Evolutionary conservation across 2,113 vertebrate genomes (phyloP).

Genomic region (Centrocercus urophasianus): DNA sequence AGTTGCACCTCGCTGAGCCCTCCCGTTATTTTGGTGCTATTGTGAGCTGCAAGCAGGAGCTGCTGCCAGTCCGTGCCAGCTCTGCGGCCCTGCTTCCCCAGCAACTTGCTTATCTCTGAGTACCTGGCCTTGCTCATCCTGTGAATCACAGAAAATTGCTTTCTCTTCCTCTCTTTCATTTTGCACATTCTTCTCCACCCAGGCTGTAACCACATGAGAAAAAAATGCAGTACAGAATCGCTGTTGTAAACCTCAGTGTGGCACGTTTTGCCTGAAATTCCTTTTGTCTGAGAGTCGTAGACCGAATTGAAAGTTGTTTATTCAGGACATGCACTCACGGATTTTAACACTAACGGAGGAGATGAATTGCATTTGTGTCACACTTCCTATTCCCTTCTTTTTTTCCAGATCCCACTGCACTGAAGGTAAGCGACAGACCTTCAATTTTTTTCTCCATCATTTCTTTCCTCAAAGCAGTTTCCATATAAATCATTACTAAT

Average conservation of each 20-base stretch:
- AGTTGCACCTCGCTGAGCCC: neutral
- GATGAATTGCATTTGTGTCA: neutral
- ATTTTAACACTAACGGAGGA: neutral
- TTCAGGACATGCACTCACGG: neutral
- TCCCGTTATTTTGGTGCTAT: neutral
- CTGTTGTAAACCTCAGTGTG: neutral
- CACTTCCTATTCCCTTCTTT: neutral
- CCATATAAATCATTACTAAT: conserved; percentile 35
- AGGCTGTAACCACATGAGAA: neutral
- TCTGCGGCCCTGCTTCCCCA: neutral
- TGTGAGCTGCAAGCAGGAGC: neutral
- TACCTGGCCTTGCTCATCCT: neutral
- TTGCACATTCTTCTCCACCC: neutral
- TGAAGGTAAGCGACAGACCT: conserved; percentile 20
- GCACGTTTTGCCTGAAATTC: neutral
- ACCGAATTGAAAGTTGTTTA: neutral
- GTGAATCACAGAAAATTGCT: neutral
- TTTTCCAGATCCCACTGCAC: neutral
- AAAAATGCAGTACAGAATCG: neutral
- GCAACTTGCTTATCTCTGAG: neutral
- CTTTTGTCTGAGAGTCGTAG: neutral
- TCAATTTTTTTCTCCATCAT: neutral
- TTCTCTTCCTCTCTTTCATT: neutral
- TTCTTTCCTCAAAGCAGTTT: conserved; percentile 11
- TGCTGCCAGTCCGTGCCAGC: neutral